These are phyloP conservation scores for Stomatorhinus ivindoensis DNA, from an alignment of 2,113 vertebrate genomes.

Conservation along the genomic window DNA sequence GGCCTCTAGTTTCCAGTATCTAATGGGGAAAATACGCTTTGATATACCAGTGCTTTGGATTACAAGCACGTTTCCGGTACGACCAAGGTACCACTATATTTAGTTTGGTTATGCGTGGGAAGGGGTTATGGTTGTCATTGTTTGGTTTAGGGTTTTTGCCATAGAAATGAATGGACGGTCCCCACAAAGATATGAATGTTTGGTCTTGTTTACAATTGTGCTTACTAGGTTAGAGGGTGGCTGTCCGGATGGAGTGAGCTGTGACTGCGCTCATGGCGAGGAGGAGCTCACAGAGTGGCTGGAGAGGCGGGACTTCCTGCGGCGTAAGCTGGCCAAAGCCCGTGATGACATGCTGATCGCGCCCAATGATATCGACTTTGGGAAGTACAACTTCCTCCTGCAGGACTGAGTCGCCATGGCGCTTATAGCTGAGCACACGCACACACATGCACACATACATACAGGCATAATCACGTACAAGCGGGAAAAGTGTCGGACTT, in stretches of 20 bases:
- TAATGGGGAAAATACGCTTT: no score
- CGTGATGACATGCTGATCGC: constrained; percentile 73
- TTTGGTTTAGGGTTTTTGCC: not conserved
- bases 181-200: not conserved
- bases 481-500: constrained; percentile 3
- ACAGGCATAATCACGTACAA: constrained; percentile 26
- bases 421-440: constrained; percentile 10
- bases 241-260: constrained; percentile 75
- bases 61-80: no score
- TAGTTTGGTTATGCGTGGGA: not conserved
- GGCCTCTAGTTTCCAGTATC: no score
- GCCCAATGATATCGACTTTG: constrained; percentile 65
- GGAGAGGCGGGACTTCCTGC: constrained; percentile 66
- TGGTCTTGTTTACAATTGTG: not conserved
- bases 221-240: constrained; percentile 50
- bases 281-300: constrained; percentile 64
- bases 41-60: no score
- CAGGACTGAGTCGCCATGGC: constrained; percentile 43
- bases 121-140: not conserved
- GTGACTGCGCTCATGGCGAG: constrained; percentile 62
- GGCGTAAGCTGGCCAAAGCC: constrained; percentile 71
- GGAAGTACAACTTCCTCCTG: constrained; percentile 75
- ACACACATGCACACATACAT: not conserved
- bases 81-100: not conserved
- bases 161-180: not conserved